These are phyloP conservation scores for Pollimyrus isidori DNA, from an alignment of 2,113 vertebrate genomes.

Conservation along the genomic window DNA sequence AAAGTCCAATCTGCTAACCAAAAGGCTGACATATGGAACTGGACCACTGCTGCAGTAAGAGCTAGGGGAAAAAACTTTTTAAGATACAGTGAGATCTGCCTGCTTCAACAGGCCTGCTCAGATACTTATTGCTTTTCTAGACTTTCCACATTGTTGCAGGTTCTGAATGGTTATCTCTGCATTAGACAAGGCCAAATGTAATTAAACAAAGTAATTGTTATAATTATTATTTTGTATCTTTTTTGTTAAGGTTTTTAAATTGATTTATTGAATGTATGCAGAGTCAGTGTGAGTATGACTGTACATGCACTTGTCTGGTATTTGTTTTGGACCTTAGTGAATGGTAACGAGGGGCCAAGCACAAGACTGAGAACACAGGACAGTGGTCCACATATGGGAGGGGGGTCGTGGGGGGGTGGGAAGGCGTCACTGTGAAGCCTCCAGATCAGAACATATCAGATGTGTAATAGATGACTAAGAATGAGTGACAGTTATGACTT, in stretches of 20 bases:
- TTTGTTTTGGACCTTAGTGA: slow-evolving; percentile 33
- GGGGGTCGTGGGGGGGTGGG: too few relatives aligned
- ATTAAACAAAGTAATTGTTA: background rate
- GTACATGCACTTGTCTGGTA: slow-evolving; percentile 10
- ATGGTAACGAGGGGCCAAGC: background rate
- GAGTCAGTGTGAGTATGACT: slow-evolving; percentile 15
- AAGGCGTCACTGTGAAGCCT: background rate
- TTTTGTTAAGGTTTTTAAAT: slow-evolving; percentile 28
- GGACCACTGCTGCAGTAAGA: background rate
- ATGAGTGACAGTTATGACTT: background rate
- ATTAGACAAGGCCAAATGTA: slow-evolving; percentile 11
- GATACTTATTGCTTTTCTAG: slow-evolving; percentile 28
- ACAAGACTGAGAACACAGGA: slow-evolving; percentile 32
- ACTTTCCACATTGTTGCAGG: slow-evolving; percentile 51
- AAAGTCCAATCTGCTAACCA: background rate
- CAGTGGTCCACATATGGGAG: slow-evolving; percentile 11
- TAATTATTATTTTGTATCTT: slow-evolving; percentile 23
- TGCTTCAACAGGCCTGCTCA: slow-evolving; percentile 38
- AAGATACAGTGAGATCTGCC: slow-evolving; percentile 16
- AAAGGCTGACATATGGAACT: background rate
- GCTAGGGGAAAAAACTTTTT: background rate
- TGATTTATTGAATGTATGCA: slow-evolving; percentile 35
- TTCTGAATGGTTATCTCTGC: slow-evolving; percentile 38
- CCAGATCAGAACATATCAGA: background rate
- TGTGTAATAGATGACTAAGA: background rate